Percentiles rank a stretch among this genome's conserved stretches.
Evolutionary conservation across 2,113 vertebrate genomes (phyloP).

Genomic region (Notechis scutatus): DNA sequence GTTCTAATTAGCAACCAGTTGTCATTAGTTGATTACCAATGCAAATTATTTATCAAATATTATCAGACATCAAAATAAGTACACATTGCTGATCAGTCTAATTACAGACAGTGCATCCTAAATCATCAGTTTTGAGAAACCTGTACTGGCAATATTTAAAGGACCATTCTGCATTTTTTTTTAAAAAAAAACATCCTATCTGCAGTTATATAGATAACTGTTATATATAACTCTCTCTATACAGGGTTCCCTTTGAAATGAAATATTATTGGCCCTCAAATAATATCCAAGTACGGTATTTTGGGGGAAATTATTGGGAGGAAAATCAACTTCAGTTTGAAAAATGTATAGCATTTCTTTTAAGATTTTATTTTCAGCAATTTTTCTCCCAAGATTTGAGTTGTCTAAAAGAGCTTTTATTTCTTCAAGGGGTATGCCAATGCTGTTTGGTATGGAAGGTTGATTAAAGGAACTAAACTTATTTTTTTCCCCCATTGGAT

Average conservation of each 20-base stretch:
- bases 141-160: neutral
- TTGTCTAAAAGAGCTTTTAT: neutral
- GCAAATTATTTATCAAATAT: neutral
- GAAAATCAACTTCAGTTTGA: neutral
- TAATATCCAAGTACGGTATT: neutral
- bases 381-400: neutral
- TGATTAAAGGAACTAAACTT: neutral
- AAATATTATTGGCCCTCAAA: neutral
- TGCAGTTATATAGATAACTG: neutral
- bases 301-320: neutral
- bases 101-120: neutral
- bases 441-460: neutral
- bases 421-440: neutral
- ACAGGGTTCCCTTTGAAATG: neutral
- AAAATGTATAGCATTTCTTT: neutral
- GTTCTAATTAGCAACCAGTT: neutral
- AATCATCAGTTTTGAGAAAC: neutral
- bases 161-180: neutral
- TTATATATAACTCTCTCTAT: neutral
- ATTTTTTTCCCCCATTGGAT: neutral
- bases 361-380: neutral
- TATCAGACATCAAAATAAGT: neutral
- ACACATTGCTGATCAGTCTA: neutral
- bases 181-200: neutral
- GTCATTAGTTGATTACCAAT: neutral